Evolutionary conservation across 2,797 vertebrate genomes (phyloP).

Genomic region (Lindbergichthys nudifrons): DNA sequence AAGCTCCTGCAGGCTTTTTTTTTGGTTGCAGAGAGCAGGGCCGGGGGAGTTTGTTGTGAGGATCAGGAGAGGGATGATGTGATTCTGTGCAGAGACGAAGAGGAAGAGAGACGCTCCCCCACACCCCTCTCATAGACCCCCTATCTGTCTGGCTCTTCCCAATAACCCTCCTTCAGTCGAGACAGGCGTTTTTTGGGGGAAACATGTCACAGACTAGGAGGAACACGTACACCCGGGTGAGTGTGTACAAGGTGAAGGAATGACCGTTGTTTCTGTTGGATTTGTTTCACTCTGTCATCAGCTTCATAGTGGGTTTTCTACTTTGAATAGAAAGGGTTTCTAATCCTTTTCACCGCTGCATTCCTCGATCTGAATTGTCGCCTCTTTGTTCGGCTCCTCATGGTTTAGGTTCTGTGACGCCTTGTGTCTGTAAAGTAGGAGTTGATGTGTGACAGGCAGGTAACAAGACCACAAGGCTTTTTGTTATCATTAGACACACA

Average conservation of each 20-base stretch:
- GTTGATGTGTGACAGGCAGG: slow-evolving; percentile 6
- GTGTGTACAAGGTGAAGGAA: slow-evolving; percentile 63
- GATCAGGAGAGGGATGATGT: slow-evolving; percentile 61
- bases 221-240: slow-evolving; percentile 91
- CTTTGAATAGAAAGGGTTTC: slow-evolving; percentile 42
- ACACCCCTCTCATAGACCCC: slow-evolving; percentile 45
- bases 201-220: slow-evolving; percentile 94
- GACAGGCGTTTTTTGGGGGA: slow-evolving; percentile 35
- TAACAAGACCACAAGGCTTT: slow-evolving; percentile 15
- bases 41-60: slow-evolving; percentile 34
- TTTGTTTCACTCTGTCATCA: slow-evolving; percentile 62
- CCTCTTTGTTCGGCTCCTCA: slow-evolving; percentile 68
- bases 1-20: slow-evolving; percentile 5
- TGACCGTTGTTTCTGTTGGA: slow-evolving; percentile 36
- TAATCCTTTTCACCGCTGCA: slow-evolving; percentile 46
- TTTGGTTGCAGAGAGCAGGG: slow-evolving; percentile 41
- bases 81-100: slow-evolving; percentile 51
- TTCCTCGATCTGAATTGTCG: slow-evolving; percentile 51
- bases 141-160: slow-evolving; percentile 60
- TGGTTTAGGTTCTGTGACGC: slow-evolving; percentile 18
- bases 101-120: slow-evolving; percentile 49
- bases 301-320: slow-evolving; percentile 7
- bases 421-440: slow-evolving; percentile 12
- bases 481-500: slow-evolving; percentile 27
- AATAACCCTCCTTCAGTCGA: slow-evolving; percentile 44